Evolutionary conservation across 2,797 vertebrate species (phyloP).

Genomic region (Siniperca scherzeri): DNA sequence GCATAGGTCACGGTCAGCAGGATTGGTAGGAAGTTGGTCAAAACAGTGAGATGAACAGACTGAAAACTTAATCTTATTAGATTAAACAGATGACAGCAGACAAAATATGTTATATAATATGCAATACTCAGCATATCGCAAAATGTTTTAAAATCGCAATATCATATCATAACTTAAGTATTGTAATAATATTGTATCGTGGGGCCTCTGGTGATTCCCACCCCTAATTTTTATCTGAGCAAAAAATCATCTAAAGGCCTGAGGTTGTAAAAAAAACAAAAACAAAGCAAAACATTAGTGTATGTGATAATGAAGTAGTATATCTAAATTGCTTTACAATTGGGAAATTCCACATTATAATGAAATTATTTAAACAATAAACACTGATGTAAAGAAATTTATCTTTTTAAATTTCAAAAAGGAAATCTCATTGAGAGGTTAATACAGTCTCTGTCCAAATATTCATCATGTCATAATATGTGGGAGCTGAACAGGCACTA

Average conservation of each 20-base stretch:
- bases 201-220: too few species aligned
- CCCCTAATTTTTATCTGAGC: not conserved
- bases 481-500: constrained; percentile 32
- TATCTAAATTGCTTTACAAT: not conserved
- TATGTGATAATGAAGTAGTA: not conserved
- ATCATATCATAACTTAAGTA: too few species aligned
- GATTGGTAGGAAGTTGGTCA: too few species aligned
- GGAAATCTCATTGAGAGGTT: constrained; percentile 29
- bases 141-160: too few species aligned
- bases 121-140: too few species aligned
- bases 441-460: constrained; percentile 35
- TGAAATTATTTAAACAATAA: constrained; percentile 5
- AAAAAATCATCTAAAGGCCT: not conserved
- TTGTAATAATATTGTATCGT: too few species aligned
- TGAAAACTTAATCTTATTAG: too few species aligned
- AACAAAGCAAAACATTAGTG: not conserved
- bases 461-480: constrained; percentile 32
- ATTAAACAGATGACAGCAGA: too few species aligned
- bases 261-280: not conserved
- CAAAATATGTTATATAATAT: too few species aligned
- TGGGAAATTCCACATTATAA: not conserved
- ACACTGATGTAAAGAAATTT: not conserved
- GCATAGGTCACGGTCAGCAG: too few species aligned
- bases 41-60: too few species aligned
- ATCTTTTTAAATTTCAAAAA: constrained; percentile 16